Conservation (phyloP, 2,113 vertebrate species). For the Canis aureus region DNA sequence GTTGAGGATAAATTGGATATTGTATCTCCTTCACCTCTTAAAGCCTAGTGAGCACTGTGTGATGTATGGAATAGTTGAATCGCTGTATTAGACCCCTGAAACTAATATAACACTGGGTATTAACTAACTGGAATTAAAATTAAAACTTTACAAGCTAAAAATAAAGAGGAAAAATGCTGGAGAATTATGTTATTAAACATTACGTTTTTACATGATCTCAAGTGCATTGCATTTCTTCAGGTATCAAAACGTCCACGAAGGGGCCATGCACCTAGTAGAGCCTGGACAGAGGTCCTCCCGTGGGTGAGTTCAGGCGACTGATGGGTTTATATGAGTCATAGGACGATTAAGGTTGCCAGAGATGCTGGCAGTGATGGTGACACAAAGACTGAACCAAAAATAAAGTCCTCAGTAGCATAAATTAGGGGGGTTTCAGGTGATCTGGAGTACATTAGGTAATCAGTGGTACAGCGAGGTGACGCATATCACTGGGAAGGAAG, state of each 20-base stretch:
- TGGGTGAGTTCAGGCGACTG: not conserved
- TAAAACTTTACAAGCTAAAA: not conserved
- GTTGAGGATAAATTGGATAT: too few species aligned
- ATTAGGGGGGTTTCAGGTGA: not conserved
- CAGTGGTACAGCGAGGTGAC: not conserved
- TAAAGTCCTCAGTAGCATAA: not conserved
- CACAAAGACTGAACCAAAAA: not conserved
- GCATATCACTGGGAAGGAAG: not conserved
- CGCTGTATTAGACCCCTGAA: not conserved
- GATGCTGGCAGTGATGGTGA: not conserved
- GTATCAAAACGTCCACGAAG: not conserved
- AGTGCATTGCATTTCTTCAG: not conserved
- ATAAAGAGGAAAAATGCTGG: not conserved
- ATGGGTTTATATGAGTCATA: not conserved
- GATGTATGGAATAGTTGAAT: not conserved
- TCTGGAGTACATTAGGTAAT: not conserved
- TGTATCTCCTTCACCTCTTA: too few species aligned
- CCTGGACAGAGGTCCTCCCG: not conserved
- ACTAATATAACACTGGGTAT: not conserved
- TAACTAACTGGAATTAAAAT: not conserved
- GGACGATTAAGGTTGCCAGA: not conserved
- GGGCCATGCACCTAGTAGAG: not conserved
- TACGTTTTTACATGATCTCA: not conserved
- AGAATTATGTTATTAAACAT: not conserved
- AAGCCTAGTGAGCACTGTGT: not conserved